A percentile compares a stretch with the other conserved stretches of the same genome.
phyloP scores from a whole-genome alignment of 2,888 invertebrate genomes.

The Macaria liturata region DNA sequence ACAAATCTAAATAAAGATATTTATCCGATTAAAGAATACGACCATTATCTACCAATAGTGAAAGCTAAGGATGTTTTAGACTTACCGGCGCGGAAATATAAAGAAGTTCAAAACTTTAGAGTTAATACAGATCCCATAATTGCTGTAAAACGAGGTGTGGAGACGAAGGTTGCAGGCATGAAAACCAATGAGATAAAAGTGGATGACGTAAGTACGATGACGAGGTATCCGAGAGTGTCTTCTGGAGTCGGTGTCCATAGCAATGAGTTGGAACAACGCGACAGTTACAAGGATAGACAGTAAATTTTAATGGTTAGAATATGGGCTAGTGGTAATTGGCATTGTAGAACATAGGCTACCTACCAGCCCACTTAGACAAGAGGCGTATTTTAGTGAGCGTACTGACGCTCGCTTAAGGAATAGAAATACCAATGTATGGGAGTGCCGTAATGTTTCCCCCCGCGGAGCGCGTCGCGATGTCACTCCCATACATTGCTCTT shows the following conservation, averaged over 20 bases:
- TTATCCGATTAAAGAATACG: neutral
- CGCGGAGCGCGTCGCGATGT: too few species aligned
- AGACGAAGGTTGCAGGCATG: neutral
- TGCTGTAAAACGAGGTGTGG: neutral
- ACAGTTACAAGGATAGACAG: too few species aligned
- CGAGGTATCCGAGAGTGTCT: slow-evolving; percentile 46
- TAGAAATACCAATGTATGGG: too few species aligned
- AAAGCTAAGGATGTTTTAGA: slow-evolving; percentile 1
- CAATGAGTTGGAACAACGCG: too few species aligned
- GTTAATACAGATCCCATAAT: neutral
- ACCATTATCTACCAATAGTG: neutral
- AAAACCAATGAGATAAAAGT: neutral
- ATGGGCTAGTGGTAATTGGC: too few species aligned
- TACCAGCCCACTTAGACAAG: too few species aligned
- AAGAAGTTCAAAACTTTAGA: neutral
- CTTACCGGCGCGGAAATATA: neutral
- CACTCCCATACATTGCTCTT: too few species aligned
- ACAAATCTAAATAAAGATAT: neutral
- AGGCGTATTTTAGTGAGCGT: too few species aligned
- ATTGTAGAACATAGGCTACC: too few species aligned
- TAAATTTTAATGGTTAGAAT: too few species aligned
- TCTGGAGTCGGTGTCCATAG: slow-evolving; percentile 33
- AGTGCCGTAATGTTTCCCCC: too few species aligned
- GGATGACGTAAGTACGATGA: slow-evolving; percentile 38
- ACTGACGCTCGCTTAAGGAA: too few species aligned